These are phyloP conservation scores for Calephelis perditalis DNA, from an alignment of 2,888 invertebrate genomes.

Conservation along the genomic window DNA sequence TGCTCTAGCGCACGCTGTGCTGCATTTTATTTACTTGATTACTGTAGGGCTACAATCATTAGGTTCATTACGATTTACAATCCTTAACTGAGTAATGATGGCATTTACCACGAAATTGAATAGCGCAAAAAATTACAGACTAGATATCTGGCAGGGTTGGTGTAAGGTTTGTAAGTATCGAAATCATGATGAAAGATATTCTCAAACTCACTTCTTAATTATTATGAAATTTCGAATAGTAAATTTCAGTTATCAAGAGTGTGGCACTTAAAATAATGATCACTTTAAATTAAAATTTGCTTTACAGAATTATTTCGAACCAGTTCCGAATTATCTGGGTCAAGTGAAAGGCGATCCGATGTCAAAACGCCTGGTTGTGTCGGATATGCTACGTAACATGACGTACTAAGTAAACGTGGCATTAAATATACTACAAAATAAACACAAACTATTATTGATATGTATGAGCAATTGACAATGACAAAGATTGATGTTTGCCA, in stretches of 20 bases:
- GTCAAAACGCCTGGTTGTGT: slow-evolving; percentile 52
- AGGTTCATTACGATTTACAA: slow-evolving; percentile 19
- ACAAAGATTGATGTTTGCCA: slow-evolving; percentile 32
- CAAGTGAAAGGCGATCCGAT: slow-evolving; percentile 73
- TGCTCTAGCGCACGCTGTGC: slow-evolving; percentile 51
- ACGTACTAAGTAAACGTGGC: slow-evolving; percentile 18
- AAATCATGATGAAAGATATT: no score
- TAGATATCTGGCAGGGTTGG: no score
- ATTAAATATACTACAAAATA: background rate
- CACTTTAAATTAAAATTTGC: slow-evolving; percentile 39
- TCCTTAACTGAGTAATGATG: slow-evolving; percentile 1
- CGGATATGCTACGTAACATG: slow-evolving; percentile 42
- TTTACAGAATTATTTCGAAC: slow-evolving; percentile 65
- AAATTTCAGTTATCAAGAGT: no score
- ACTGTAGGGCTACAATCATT: slow-evolving; percentile 33
- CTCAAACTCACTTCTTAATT: no score
- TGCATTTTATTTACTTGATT: slow-evolving; percentile 60
- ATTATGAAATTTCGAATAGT: no score
- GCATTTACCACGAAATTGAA: background rate
- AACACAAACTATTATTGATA: background rate
- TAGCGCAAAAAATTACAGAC: background rate
- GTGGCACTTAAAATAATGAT: background rate
- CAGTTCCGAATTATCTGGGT: slow-evolving; percentile 74
- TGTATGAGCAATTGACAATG: background rate
- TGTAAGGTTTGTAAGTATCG: no score